Evolutionary conservation across 35 echinoderm and acorn worm genomes (phyloP).

Genomic region (Holothuria glaberrima): DNA sequence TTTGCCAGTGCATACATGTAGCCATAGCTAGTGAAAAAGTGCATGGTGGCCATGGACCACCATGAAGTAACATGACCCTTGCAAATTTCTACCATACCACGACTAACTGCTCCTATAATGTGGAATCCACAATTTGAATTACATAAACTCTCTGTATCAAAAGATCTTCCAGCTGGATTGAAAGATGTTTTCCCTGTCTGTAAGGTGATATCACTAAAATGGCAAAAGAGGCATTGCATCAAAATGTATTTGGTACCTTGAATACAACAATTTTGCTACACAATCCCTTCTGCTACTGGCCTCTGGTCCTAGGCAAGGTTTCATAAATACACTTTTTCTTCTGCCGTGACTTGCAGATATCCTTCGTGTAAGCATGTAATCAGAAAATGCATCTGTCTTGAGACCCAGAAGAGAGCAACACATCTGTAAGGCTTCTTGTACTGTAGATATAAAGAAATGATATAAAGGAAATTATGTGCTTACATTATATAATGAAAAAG

Average conservation of each 20-base stretch:
- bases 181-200: no score
- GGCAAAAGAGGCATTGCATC: background rate
- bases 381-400: conserved; percentile 54
- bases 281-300: conserved; percentile 78
- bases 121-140: no score
- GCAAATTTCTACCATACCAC: no score
- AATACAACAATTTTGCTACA: conserved; percentile 84
- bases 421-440: conserved; percentile 38
- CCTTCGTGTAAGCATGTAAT: conserved; percentile 66
- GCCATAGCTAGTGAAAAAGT: no score
- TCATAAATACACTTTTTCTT: conserved; percentile 96
- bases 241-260: conserved; percentile 60
- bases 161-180: no score
- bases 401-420: conserved; percentile 74
- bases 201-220: background rate
- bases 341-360: conserved; percentile 80
- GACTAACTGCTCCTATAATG: no score
- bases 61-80: no score
- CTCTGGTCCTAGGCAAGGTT: conserved; percentile 74
- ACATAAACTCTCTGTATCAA: no score
- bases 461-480: no score
- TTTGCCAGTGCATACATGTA: no score
- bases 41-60: no score
- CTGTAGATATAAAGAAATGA: background rate
- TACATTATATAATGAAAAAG: no score